These are phyloP conservation scores for Tetraneura akinire DNA, from an alignment of 1,140 invertebrate species.

Conservation along the genomic window DNA sequence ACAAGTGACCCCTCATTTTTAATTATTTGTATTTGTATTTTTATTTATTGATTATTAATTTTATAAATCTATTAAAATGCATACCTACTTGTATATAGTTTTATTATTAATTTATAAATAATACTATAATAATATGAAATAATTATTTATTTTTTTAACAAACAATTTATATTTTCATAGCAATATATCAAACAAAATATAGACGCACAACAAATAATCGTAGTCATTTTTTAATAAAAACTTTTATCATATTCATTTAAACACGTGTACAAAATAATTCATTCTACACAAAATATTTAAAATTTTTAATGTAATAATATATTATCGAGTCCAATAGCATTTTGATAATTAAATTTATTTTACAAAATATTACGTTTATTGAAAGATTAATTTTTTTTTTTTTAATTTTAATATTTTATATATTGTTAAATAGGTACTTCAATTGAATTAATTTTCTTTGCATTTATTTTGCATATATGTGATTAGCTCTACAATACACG, in stretches of 20 bases:
- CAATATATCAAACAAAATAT: constrained; percentile 25
- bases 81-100: too few relatives aligned
- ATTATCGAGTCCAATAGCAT: neutral
- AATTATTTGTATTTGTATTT: too few relatives aligned
- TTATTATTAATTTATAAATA: too few relatives aligned
- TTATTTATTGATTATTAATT: too few relatives aligned
- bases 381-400: neutral
- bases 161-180: neutral
- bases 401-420: too few relatives aligned
- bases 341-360: neutral
- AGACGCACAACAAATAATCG: constrained; percentile 27
- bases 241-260: neutral
- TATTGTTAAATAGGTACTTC: neutral
- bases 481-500: constrained; percentile 47
- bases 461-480: neutral
- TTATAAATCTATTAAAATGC: too few relatives aligned
- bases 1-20: too few relatives aligned
- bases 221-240: neutral
- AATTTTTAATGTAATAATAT: neutral
- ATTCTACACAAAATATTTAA: constrained; percentile 33
- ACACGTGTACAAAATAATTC: neutral
- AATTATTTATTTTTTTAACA: neutral
- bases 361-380: neutral
- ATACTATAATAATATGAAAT: neutral
- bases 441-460: neutral